Evolutionary conservation across 1,140 invertebrate species (phyloP).

Genomic region (Anthonomus grandis): DNA sequence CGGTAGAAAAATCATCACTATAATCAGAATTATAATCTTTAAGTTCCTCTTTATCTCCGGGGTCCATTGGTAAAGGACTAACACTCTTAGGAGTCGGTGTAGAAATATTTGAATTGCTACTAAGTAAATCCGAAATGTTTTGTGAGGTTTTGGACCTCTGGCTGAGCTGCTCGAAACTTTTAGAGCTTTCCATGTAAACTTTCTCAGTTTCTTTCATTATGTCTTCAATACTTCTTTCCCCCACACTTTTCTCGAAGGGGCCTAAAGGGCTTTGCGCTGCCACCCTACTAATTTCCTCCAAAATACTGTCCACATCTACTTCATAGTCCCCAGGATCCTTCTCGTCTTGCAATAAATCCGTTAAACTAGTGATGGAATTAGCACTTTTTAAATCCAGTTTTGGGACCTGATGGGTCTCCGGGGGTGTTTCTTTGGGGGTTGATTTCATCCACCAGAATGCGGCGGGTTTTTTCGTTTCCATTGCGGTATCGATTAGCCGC

Average conservation of each 20-base stretch:
- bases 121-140: conserved; percentile 40
- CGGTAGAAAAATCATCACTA: conserved; percentile 41
- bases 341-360: conserved; percentile 43
- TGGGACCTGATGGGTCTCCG: conserved; percentile 24
- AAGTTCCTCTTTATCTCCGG: conserved; percentile 25
- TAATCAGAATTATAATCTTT: conserved; percentile 37
- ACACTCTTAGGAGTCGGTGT: conserved; percentile 45
- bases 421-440: conserved; percentile 11
- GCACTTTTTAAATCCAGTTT: conserved; percentile 29
- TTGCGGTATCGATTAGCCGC: conserved; percentile 37
- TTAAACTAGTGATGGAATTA: conserved; percentile 36
- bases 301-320: conserved; percentile 47
- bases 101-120: conserved; percentile 34
- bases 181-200: conserved; percentile 47
- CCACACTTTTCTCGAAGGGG: conserved; percentile 34
- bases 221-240: conserved; percentile 45
- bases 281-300: conserved; percentile 47
- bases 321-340: conserved; percentile 32
- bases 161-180: conserved; percentile 48
- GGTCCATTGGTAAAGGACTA: conserved; percentile 40
- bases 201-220: conserved; percentile 46
- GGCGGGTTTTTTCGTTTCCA: conserved; percentile 37
- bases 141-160: conserved; percentile 43
- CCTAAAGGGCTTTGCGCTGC: conserved; percentile 47
- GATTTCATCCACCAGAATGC: conserved; percentile 46